Conservation (phyloP, 2,113 vertebrate species). For the Carettochelys insculpta region DNA sequence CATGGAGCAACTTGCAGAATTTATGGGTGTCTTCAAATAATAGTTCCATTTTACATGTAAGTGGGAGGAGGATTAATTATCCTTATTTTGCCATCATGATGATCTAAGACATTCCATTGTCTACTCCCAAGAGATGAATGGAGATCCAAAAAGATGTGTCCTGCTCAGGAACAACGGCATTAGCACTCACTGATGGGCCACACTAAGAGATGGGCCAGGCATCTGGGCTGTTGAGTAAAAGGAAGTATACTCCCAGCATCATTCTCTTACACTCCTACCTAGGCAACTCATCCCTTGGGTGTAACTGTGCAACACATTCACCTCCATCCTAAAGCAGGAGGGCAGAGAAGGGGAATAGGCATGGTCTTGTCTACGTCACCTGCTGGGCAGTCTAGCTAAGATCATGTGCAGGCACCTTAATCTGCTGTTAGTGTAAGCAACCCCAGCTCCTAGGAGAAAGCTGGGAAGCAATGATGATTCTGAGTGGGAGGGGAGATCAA, state of each 20-base stretch:
- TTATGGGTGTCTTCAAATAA: neutral
- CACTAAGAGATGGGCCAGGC: neutral
- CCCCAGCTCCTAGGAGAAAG: too few relatives aligned
- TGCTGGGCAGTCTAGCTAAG: neutral
- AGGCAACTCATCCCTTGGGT: neutral
- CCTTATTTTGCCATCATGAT: neutral
- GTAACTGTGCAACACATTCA: neutral
- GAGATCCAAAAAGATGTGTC: neutral
- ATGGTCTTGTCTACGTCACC: neutral
- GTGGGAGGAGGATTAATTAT: neutral
- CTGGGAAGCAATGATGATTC: neutral
- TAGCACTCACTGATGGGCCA: neutral
- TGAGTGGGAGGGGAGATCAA: neutral
- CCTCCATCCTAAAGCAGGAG: neutral
- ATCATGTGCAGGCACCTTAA: neutral
- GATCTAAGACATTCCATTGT: neutral
- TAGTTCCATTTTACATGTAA: neutral
- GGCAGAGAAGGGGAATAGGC: neutral
- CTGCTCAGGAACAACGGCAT: neutral
- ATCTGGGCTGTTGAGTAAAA: neutral
- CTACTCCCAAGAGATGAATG: neutral
- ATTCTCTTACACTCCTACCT: neutral
- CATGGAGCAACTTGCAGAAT: accelerated
- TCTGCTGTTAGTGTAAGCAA: neutral
- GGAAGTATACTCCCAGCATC: neutral